Evolutionary conservation across 2,888 invertebrate genomes (phyloP), one percentile per base, ranked within the genome.

Genomic region (Linnaemya tessellans): DNA sequence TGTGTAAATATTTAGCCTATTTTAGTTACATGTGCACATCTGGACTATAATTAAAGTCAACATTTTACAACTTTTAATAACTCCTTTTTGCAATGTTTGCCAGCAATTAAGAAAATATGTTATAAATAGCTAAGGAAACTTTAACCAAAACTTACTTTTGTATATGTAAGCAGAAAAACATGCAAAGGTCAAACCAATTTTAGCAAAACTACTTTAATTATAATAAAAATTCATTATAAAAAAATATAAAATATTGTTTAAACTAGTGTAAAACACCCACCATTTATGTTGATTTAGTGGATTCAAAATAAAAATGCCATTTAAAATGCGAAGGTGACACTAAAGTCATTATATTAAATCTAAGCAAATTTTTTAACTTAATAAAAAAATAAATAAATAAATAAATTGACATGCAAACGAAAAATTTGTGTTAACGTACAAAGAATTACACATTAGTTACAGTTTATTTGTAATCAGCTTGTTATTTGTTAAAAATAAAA

Each of bases 41-140:
- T 74, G 46, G 64, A 68, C 73, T 84, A 54, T 79, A 84, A 84
- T 84, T 84, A 80, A 74, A 62, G 49, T 35, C 56, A 54, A 74
- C 25, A 84, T 78, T 83, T 83, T 67, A 83, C 83, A 73, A 74
- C 54, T 74, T 67, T 79, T 83, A 83, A 83, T 79, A 79, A 79
- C 79, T 73, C 43, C 58, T 79, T 79, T 78, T 58, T 67, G 41
- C 60, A 51, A 38, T 20, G 11, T 46, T 74, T 80, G 20, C 51
- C 30, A 74, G 15, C 41, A 80, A 74, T 74, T 67, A 49, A 65
- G 60, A 38, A 79, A 79, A 64, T 78, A 51, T 35, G 68, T 78
- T 67, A 51, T 11, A 41, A 62, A 41, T 60, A 68, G 41, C 22
- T 25, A 13, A 70, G 22, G 13, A 68, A 60, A 78, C 25, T 70